Conservation (phyloP, 1,140 invertebrate genomes). For the Laupala kohalensis region DNA sequence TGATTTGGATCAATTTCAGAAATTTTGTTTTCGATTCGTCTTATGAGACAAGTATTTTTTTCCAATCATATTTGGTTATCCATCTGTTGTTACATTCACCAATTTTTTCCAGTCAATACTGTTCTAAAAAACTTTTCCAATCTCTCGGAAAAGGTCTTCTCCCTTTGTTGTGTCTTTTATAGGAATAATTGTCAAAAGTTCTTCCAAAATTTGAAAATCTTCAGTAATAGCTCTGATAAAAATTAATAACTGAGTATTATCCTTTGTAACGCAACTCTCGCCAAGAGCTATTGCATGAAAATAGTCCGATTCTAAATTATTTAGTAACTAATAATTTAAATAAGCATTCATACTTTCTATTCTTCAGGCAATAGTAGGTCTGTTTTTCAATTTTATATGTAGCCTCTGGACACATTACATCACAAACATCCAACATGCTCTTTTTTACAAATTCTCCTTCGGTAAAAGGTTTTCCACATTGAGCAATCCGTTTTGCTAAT, state of each 20-base stretch:
- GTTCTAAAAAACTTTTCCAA: not conserved
- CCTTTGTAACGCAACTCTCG: not conserved
- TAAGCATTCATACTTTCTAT: not conserved
- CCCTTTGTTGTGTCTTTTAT: not conserved
- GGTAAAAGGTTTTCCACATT: not conserved
- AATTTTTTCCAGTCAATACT: no score
- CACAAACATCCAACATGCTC: not conserved
- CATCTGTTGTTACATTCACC: not conserved
- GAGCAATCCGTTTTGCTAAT: not conserved
- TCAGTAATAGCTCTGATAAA: not conserved
- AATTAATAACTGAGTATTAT: not conserved
- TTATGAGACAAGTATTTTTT: no score
- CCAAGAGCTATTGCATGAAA: not conserved
- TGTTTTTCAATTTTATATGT: not conserved
- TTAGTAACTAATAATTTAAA: not conserved
- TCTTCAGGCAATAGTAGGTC: not conserved
- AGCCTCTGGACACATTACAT: not conserved
- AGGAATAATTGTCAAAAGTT: not conserved
- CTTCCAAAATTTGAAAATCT: not conserved
- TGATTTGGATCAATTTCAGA: no score
- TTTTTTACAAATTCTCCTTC: not conserved
- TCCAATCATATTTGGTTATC: not conserved
- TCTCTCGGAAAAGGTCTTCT: not conserved
- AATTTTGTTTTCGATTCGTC: no score
- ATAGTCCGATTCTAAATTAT: not conserved